These are phyloP conservation scores for Dromaius novaehollandiae DNA, from an alignment of 2,113 vertebrate genomes.

Conservation along the genomic window DNA sequence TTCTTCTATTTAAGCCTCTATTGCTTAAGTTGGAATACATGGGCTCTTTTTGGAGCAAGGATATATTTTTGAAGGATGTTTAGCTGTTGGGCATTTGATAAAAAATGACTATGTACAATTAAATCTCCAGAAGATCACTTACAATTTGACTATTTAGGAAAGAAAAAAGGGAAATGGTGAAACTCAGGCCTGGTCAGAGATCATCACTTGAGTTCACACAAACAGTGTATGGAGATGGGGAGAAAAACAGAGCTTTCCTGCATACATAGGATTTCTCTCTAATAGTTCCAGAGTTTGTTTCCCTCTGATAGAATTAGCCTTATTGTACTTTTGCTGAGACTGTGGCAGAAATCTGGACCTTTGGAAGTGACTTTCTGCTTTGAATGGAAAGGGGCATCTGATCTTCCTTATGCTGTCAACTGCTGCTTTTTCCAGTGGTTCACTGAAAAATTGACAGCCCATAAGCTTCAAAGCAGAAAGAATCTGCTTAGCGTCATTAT, in stretches of 20 bases:
- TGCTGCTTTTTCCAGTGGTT: conserved; percentile 36
- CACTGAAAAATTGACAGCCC: conserved; percentile 36
- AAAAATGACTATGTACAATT: background rate
- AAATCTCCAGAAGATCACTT: background rate
- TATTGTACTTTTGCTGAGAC: background rate
- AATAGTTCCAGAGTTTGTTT: background rate
- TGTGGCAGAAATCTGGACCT: background rate
- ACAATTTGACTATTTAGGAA: background rate
- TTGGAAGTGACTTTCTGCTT: background rate
- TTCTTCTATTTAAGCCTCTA: background rate
- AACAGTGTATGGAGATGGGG: background rate
- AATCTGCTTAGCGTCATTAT: conserved; percentile 60
- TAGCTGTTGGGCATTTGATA: background rate
- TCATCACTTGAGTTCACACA: background rate
- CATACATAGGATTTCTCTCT: background rate
- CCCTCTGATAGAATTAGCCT: background rate
- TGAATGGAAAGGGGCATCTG: background rate
- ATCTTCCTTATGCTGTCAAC: background rate
- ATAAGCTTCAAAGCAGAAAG: conserved; percentile 62
- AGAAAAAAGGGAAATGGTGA: background rate
- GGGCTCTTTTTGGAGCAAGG: background rate
- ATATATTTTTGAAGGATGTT: background rate
- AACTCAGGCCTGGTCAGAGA: background rate
- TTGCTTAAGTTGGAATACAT: background rate
- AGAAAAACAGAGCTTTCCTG: background rate